A percentile compares a stretch with the other conserved stretches of the same genome.
These are phyloP conservation scores for Amphipyra berbera DNA, from an alignment of 2,888 invertebrate species.

Conservation along the genomic window DNA sequence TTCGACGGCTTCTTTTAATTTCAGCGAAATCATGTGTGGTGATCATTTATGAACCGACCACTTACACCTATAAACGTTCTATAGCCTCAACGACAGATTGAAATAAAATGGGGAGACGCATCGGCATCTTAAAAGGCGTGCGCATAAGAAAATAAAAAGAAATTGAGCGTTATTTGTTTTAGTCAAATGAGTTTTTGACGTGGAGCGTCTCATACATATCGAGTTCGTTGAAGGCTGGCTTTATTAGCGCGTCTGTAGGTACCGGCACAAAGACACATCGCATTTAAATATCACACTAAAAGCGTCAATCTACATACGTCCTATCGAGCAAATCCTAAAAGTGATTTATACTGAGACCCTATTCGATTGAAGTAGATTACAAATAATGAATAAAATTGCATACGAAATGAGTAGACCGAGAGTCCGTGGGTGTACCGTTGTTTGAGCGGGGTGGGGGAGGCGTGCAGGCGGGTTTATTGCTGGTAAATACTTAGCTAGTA, in stretches of 20 bases:
- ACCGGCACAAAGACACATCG: conserved; percentile 80
- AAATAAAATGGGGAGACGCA: conserved; percentile 74
- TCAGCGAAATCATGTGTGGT: conserved; percentile 45
- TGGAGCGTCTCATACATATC: conserved; percentile 77
- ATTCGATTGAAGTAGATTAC: conserved; percentile 89
- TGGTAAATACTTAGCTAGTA: conserved; percentile 75
- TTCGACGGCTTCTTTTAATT: conserved; percentile 53
- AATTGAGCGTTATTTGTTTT: conserved; percentile 83
- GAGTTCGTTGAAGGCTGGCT: conserved; percentile 73
- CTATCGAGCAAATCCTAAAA: conserved; percentile 86
- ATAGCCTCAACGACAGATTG: conserved; percentile 67
- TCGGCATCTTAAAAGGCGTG: conserved; percentile 78
- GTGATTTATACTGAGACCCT: conserved; percentile 88
- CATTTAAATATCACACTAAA: conserved; percentile 88
- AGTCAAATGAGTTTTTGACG: conserved; percentile 87
- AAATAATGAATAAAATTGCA: conserved; percentile 90
- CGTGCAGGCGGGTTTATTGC: conserved; percentile 77
- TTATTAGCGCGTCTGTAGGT: conserved; percentile 84
- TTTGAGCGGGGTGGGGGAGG: conserved; percentile 77
- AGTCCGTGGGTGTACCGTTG: conserved; percentile 83
- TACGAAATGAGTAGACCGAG: conserved; percentile 87
- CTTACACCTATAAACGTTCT: conserved; percentile 47
- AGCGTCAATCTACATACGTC: conserved; percentile 88
- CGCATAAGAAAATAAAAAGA: conserved; percentile 79
- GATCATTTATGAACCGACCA: conserved; percentile 52